phyloP scores from a whole-genome alignment of 2,113 vertebrate species.

The Anarrhichthys ocellatus region DNA sequence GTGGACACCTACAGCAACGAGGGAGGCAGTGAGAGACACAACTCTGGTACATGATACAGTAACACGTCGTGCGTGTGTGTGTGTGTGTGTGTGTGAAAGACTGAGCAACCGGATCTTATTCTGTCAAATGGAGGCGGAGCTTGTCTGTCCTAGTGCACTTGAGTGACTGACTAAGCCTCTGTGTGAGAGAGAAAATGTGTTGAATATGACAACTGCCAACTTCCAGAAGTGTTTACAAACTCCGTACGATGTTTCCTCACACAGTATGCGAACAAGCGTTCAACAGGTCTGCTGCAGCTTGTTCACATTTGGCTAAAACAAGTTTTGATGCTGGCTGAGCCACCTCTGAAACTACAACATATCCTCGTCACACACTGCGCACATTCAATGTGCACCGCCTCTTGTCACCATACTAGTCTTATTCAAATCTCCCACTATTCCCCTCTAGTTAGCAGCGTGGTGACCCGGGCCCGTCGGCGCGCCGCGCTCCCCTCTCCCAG shows the following conservation, averaged over 20 bases:
- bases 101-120: slow-evolving; percentile 5
- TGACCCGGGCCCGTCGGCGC: slow-evolving; percentile 76
- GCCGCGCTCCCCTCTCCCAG: slow-evolving; percentile 87
- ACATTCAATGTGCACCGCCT: too few species aligned
- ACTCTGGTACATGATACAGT: slow-evolving; percentile 82
- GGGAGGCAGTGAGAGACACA: slow-evolving; percentile 89
- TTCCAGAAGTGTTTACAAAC: slow-evolving; percentile 35
- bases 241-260: not conserved
- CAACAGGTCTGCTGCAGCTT: not conserved
- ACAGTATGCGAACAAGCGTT: not conserved
- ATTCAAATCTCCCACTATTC: not conserved
- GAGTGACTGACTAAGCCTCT: not conserved
- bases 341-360: not conserved
- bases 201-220: not conserved
- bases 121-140: not conserved
- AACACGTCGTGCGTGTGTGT: not conserved
- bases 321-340: not conserved
- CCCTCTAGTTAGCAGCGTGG: slow-evolving; percentile 50
- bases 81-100: slow-evolving; percentile 9
- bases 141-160: not conserved
- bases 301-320: not conserved
- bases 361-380: not conserved
- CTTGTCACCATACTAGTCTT: too few species aligned
- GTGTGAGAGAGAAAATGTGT: slow-evolving; percentile 3
- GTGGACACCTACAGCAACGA: slow-evolving; percentile 94